These are phyloP conservation scores for Andinoacara biseriatus DNA, from an alignment of 2,113 vertebrate genomes.

Conservation along the genomic window DNA sequence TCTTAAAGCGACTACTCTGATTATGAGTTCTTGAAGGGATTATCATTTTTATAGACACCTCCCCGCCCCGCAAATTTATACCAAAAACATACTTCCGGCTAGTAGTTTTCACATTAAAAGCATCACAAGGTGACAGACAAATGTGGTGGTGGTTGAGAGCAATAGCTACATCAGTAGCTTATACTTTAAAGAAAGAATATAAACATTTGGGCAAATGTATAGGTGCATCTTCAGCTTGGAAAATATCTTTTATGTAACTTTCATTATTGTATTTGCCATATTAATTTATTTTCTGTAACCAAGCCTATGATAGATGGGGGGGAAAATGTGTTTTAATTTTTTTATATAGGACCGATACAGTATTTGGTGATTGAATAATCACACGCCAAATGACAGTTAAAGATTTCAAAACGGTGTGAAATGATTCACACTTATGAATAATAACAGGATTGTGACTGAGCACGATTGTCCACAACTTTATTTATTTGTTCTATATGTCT, in stretches of 20 bases:
- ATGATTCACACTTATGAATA: background rate
- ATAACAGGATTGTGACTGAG: background rate
- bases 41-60: conserved; percentile 20
- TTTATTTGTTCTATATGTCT: background rate
- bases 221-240: too few relatives aligned
- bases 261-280: too few relatives aligned
- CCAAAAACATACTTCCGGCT: background rate
- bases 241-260: too few relatives aligned
- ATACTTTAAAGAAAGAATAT: background rate
- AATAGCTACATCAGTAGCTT: background rate
- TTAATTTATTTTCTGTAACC: too few relatives aligned
- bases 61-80: fast-evolving
- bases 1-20: background rate
- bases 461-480: background rate
- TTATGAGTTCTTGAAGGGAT: background rate
- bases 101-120: background rate
- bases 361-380: too few relatives aligned
- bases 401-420: background rate
- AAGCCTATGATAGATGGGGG: background rate
- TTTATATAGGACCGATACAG: too few relatives aligned
- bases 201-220: background rate
- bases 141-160: too few relatives aligned
- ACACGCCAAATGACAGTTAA: background rate
- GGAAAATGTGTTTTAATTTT: background rate
- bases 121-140: background rate